These are phyloP conservation scores for Paramisgurnus dabryanus DNA, from an alignment of 2,113 vertebrate species.

Conservation along the genomic window DNA sequence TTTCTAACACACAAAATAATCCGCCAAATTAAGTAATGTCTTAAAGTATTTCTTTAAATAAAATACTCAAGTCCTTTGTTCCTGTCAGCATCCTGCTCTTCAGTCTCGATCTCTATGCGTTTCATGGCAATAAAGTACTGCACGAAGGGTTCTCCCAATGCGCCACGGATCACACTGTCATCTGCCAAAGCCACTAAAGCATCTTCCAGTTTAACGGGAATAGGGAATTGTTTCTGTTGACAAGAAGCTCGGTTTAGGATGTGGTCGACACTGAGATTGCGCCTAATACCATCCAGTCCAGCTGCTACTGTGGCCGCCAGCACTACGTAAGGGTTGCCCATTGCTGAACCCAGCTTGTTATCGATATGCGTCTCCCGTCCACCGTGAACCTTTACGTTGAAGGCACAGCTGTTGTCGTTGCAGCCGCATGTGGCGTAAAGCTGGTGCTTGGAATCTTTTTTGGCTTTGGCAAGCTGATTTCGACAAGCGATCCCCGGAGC, in stretches of 20 bases:
- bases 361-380: slow-evolving; percentile 82
- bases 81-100: slow-evolving; percentile 85
- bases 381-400: slow-evolving; percentile 86
- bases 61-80: slow-evolving; percentile 94
- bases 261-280: slow-evolving; percentile 67
- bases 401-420: slow-evolving; percentile 88
- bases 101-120: slow-evolving; percentile 88
- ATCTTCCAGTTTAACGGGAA: slow-evolving; percentile 88
- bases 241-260: slow-evolving; percentile 63
- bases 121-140: slow-evolving; percentile 92
- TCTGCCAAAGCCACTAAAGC: slow-evolving; percentile 81
- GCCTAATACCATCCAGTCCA: slow-evolving; percentile 85
- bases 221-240: slow-evolving; percentile 65
- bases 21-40: not conserved
- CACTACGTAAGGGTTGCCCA: slow-evolving; percentile 90
- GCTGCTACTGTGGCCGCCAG: slow-evolving; percentile 88
- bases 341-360: slow-evolving; percentile 88
- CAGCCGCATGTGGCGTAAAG: slow-evolving; percentile 82
- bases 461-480: slow-evolving; percentile 77
- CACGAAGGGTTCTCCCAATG: slow-evolving; percentile 86
- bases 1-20: not conserved
- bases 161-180: slow-evolving; percentile 77
- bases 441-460: slow-evolving; percentile 77
- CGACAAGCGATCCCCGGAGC: slow-evolving; percentile 83
- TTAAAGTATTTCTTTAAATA: slow-evolving; percentile 72